A percentile compares a stretch with the other conserved stretches of the same genome.
Evolutionary conservation across 1,140 invertebrate genomes (phyloP).

Genomic region (Brachionus sp.): DNA sequence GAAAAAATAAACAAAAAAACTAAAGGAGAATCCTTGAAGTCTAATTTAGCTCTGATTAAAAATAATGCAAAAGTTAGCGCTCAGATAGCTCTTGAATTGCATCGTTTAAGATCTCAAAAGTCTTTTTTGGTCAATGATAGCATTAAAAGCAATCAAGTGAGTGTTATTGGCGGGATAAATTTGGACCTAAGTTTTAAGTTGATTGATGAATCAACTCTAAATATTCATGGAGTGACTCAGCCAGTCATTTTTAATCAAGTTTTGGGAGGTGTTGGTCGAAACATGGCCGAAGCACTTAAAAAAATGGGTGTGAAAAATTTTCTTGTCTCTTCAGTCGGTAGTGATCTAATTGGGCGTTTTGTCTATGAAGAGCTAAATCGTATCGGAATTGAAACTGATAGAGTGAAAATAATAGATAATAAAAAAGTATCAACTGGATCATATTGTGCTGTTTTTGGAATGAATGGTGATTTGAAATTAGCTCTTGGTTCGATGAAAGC

Average conservation of each 20-base stretch:
- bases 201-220: background rate
- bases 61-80: conserved; percentile 83
- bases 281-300: conserved; percentile 78
- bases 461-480: conserved; percentile 71
- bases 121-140: conserved; percentile 47
- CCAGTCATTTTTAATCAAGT: conserved; percentile 53
- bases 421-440: conserved; percentile 65
- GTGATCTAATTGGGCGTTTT: conserved; percentile 64
- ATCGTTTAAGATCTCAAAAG: conserved; percentile 63
- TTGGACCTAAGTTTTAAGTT: conserved; percentile 46
- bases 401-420: conserved; percentile 51
- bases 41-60: conserved; percentile 83
- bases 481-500: conserved; percentile 78
- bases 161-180: conserved; percentile 47
- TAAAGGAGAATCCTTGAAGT: conserved; percentile 71
- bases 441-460: conserved; percentile 71
- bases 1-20: conserved; percentile 73
- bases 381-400: conserved; percentile 58
- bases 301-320: conserved; percentile 65
- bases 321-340: conserved; percentile 74
- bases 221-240: conserved; percentile 55
- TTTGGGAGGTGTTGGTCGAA: conserved; percentile 79
- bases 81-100: conserved; percentile 72
- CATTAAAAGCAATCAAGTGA: conserved; percentile 47
- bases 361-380: conserved; percentile 56